Evolutionary conservation across 2,113 vertebrate species (phyloP), one percentile per base, ranked within the genome.

Genomic region (Proteles cristata): DNA sequence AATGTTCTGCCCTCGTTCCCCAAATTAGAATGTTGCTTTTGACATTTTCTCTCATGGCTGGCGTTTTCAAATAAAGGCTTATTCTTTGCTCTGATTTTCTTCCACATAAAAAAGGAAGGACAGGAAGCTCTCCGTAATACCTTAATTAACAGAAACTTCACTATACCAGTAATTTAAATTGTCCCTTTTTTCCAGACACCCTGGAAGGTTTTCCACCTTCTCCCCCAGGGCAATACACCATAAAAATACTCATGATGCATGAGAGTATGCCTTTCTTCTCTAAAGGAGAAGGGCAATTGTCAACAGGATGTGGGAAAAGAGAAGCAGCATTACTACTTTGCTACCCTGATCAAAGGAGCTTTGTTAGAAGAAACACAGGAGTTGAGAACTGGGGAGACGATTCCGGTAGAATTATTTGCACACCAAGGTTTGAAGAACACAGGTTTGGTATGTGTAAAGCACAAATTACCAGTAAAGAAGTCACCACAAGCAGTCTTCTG

Each of bases 21-120:
- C 28, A 82, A 85, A 92, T 76, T 66, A 87, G 61, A 95, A 89
- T 14, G 35, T 2, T 92, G 28, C 58, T 81, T 81, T 77, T 61
- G 21, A 55, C 69, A 69, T 74, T 9, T 14, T 69, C 93, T 80
- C 82, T 68, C 79, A 82, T 5, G 25, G 1, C 26, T 17, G 90
- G 15, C 5, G 84, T 90, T 90, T 79, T 92, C 11, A 25, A 94
- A 94, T 28, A 84, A 90, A 96, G 12, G 17, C 5, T 61, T 83
- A 61, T 48, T 94, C 28, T 90, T 86, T 92, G 43, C 12, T 90
- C 21, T 93, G 23, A 53, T 87, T 82, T 95, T 88, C 58, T 94
- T 91, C 48, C 71, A 74, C 12, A n/a, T 19, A 90, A 94, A n/a
- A 90, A 19, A 68, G 31, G 35, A 53, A 87, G 87, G 45, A 88